A percentile compares a stretch with the other conserved stretches of the same genome.
phyloP scores from a whole-genome alignment of 2,113 vertebrate genomes.

The Diphyllodes magnificus region DNA sequence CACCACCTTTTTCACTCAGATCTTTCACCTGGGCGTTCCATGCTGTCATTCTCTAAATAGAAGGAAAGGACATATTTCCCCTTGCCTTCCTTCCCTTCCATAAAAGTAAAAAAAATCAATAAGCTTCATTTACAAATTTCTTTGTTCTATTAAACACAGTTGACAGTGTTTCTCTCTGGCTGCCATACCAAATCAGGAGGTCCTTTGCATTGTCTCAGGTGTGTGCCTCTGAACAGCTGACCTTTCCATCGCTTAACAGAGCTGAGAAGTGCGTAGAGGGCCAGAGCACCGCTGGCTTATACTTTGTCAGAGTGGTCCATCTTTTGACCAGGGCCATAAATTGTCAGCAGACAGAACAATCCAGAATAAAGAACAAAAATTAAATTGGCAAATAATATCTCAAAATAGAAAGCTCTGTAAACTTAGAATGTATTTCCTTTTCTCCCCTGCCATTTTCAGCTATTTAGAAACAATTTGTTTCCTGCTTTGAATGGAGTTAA shows the following conservation, averaged over 20 bases:
- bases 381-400: conserved; percentile 24
- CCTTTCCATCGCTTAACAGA: background rate
- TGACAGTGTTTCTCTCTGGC: background rate
- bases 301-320: fast-evolving
- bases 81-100: background rate
- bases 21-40: fast-evolving
- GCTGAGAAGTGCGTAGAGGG: background rate
- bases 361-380: background rate
- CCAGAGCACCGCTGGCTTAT: background rate
- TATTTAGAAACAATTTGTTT: conserved; percentile 33
- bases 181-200: background rate
- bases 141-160: background rate
- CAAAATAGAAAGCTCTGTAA: conserved; percentile 6
- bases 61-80: background rate
- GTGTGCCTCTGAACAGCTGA: background rate
- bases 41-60: background rate
- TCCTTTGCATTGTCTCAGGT: background rate
- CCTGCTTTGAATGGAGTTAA: conserved; percentile 47
- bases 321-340: background rate
- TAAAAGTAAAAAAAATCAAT: background rate
- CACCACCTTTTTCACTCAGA: background rate
- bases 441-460: background rate
- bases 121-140: background rate
- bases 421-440: background rate
- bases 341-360: background rate